Evolutionary conservation across 37 sponge, comb jelly and placozoan species (phyloP).

Genomic region (Spongia lamella): DNA sequence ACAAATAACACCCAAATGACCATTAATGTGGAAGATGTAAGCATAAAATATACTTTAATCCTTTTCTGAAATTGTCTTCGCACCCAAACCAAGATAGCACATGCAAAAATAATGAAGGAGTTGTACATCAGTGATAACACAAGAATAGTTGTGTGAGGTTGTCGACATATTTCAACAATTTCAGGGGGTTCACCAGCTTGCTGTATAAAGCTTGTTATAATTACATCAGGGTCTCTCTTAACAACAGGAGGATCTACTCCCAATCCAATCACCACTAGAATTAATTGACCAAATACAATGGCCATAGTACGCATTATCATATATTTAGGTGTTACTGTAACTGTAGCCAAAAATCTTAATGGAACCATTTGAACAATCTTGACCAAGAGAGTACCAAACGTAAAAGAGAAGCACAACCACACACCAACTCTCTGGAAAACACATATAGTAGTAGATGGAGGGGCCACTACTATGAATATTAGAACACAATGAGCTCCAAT

Average conservation of each 20-base stretch:
- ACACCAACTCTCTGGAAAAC: slow-evolving; percentile 50
- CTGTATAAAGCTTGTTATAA: background rate
- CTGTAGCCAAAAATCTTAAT: too few relatives aligned
- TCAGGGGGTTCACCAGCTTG: slow-evolving; percentile 19
- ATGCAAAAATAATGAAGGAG: slow-evolving; percentile 45
- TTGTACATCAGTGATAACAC: slow-evolving; percentile 41
- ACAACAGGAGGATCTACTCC: slow-evolving; percentile 17
- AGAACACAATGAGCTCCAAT: slow-evolving; percentile 49
- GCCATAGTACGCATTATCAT: slow-evolving; percentile 59
- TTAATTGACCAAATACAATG: slow-evolving; percentile 41
- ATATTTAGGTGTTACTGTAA: slow-evolving; percentile 36
- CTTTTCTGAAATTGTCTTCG: slow-evolving; percentile 69
- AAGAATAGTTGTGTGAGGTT: slow-evolving; percentile 19
- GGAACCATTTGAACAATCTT: slow-evolving; percentile 76
- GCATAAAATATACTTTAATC: slow-evolving; percentile 73
- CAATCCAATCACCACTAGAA: slow-evolving; percentile 39
- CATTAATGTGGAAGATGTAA: slow-evolving; percentile 51
- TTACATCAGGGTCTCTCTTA: background rate
- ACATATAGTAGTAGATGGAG: slow-evolving; percentile 47
- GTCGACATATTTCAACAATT: slow-evolving; percentile 40
- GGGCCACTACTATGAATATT: slow-evolving; percentile 49
- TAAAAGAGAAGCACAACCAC: slow-evolving; percentile 70
- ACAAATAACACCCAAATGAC: slow-evolving; percentile 66
- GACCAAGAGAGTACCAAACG: slow-evolving; percentile 72
- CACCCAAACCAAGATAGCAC: slow-evolving; percentile 51